Conservation (phyloP, 2,888 invertebrate species). For the Acleris cristana region DNA sequence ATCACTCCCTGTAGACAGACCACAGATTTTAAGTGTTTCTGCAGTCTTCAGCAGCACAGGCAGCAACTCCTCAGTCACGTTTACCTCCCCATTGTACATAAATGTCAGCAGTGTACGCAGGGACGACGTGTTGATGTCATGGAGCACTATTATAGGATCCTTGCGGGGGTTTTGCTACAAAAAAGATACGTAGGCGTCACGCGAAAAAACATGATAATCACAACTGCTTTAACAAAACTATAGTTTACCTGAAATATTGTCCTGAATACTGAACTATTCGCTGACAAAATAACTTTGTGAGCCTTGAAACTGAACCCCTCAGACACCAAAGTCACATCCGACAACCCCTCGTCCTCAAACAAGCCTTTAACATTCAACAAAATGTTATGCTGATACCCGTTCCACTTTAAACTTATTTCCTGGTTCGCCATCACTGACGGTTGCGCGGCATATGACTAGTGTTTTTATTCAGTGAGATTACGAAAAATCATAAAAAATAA, state of each 20-base stretch:
- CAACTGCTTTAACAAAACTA: constrained; percentile 16
- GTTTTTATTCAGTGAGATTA: constrained; percentile 42
- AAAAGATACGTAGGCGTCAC: constrained; percentile 71
- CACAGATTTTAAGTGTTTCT: constrained; percentile 87
- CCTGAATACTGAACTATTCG: constrained; percentile 87
- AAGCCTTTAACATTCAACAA: constrained; percentile 85
- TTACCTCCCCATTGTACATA: constrained; percentile 90
- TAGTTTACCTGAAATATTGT: constrained; percentile 84
- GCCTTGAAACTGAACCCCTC: constrained; percentile 87
- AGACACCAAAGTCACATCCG: constrained; percentile 87
- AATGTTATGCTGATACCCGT: constrained; percentile 87
- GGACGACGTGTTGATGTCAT: constrained; percentile 87
- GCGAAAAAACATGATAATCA: constrained; percentile 39
- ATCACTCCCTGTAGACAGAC: constrained; percentile 85
- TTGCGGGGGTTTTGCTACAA: constrained; percentile 89
- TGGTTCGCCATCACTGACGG: constrained; percentile 71
- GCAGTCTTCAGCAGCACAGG: constrained; percentile 87
- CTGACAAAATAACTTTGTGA: constrained; percentile 87
- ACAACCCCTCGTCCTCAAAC: constrained; percentile 86
- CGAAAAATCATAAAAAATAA: constrained; percentile 44
- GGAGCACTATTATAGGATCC: constrained; percentile 89
- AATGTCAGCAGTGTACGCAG: constrained; percentile 86
- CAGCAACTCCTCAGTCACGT: constrained; percentile 88
- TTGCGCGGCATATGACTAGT: constrained; percentile 33
- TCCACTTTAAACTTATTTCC: constrained; percentile 88